phyloP scores from a whole-genome alignment of 2,888 invertebrate genomes.

The Agonopterix subpropinquella region DNA sequence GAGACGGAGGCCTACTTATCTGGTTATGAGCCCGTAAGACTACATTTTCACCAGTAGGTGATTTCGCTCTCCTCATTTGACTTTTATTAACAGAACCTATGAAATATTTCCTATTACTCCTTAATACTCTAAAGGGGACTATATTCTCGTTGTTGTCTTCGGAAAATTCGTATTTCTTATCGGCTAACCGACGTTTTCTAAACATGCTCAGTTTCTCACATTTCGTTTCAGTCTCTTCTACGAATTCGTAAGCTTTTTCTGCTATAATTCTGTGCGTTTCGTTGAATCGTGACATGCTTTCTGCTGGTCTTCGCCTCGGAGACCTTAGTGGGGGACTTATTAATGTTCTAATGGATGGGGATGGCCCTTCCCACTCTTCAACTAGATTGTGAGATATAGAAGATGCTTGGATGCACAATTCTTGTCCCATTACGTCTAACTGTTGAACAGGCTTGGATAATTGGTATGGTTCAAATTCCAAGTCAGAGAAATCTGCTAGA shows the following conservation, averaged over 20 bases:
- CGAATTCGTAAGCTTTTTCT: slow-evolving; percentile 89
- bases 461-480: slow-evolving; percentile 72
- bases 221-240: slow-evolving; percentile 86
- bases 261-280: slow-evolving; percentile 74
- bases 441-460: slow-evolving; percentile 59
- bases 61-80: slow-evolving; percentile 48
- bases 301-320: slow-evolving; percentile 62
- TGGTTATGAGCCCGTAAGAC: slow-evolving; percentile 65
- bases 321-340: slow-evolving; percentile 67
- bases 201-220: slow-evolving; percentile 92
- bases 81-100: slow-evolving; percentile 50
- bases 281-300: slow-evolving; percentile 70
- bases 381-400: slow-evolving; percentile 65
- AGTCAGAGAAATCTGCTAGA: slow-evolving; percentile 78
- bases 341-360: slow-evolving; percentile 63
- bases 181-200: slow-evolving; percentile 88
- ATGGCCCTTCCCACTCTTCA: slow-evolving; percentile 71
- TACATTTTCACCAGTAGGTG: slow-evolving; percentile 60
- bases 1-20: slow-evolving; percentile 53
- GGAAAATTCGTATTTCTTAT: slow-evolving; percentile 94
- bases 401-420: slow-evolving; percentile 63
- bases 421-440: slow-evolving; percentile 65
- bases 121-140: slow-evolving; percentile 78
- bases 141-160: slow-evolving; percentile 84
- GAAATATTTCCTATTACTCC: slow-evolving; percentile 71